Evolutionary conservation across 2,888 invertebrate genomes (phyloP).

Genomic region (Eledone cirrhosa): DNA sequence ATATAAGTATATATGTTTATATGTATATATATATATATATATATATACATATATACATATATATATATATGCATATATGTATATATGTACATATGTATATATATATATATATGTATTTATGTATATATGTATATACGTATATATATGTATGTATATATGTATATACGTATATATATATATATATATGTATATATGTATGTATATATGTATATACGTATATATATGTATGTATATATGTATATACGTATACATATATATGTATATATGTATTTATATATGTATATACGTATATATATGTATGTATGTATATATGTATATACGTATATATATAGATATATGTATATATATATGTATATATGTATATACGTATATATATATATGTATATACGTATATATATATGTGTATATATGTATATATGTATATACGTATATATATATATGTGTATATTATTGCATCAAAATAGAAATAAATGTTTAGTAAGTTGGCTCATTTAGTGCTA

Average conservation of each 20-base stretch:
- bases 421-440: background rate
- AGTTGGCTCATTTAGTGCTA: no score
- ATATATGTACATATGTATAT: background rate
- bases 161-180: background rate
- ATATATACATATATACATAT: slow-evolving; percentile 7
- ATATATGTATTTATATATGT: background rate
- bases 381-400: background rate
- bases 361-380: background rate
- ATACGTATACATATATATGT: background rate
- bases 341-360: background rate
- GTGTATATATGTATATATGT: background rate
- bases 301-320: background rate
- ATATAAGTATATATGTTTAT: background rate
- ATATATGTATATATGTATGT: background rate
- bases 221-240: background rate
- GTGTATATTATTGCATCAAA: background rate
- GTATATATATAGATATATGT: background rate
- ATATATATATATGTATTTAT: background rate
- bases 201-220: background rate
- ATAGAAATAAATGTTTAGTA: no score
- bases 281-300: background rate
- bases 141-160: background rate
- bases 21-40: background rate
- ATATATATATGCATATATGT: background rate
- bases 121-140: no score